Evolutionary conservation across 2,797 vertebrate species (phyloP).

Genomic region (Gadopsis marmoratus): DNA sequence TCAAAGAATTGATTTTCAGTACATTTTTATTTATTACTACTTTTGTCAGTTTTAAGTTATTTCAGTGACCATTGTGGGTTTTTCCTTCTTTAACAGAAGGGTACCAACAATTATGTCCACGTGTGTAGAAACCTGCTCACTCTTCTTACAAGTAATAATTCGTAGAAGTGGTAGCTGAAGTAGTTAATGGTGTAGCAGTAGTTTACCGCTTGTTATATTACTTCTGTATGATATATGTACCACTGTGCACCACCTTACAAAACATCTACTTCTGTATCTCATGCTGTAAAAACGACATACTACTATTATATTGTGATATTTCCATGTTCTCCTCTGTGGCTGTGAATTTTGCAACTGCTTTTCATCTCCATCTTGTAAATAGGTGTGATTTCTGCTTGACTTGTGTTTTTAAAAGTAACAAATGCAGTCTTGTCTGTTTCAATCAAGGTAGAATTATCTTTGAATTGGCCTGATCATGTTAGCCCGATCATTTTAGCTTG

Average conservation of each 20-base stretch:
- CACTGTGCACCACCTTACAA: not conserved
- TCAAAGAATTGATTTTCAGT: too few species aligned
- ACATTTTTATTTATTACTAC: too few species aligned
- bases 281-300: not conserved
- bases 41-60: too few species aligned
- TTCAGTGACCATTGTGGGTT: too few species aligned
- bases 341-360: not conserved
- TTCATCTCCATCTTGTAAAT: not conserved
- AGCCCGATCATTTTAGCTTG: not conserved
- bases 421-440: not conserved
- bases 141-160: too few species aligned
- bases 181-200: too few species aligned
- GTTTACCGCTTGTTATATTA: too few species aligned
- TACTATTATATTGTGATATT: not conserved
- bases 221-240: not conserved
- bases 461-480: not conserved
- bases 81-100: too few species aligned
- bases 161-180: too few species aligned
- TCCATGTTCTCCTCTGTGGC: not conserved
- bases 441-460: not conserved
- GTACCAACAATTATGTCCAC: too few species aligned
- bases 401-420: not conserved
- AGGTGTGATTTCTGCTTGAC: not conserved
- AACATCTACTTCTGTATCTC: not conserved
- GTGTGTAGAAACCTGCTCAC: too few species aligned